A percentile compares a stretch with the other conserved stretches of the same genome.
Evolutionary conservation across 2,888 invertebrate genomes (phyloP).

Genomic region (Pseudeuparius sepicola): DNA sequence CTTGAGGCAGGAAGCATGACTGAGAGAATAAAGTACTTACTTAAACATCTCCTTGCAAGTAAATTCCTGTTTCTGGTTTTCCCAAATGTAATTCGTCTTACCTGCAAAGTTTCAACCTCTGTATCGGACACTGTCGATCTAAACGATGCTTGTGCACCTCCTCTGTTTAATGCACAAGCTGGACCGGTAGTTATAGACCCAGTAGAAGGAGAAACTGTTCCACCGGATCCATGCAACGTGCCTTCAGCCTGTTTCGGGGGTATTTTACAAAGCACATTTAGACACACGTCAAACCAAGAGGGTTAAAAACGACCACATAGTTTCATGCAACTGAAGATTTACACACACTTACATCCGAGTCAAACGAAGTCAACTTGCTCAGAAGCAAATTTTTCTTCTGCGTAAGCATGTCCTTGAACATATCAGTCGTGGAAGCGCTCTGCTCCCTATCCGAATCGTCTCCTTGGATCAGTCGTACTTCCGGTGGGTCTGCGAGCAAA

Average conservation of each 20-base stretch:
- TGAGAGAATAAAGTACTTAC: too few relatives aligned
- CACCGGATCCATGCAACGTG: conserved; percentile 58
- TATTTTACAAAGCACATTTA: too few relatives aligned
- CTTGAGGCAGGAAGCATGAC: too few relatives aligned
- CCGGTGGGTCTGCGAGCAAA: conserved; percentile 44
- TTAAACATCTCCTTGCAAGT: too few relatives aligned
- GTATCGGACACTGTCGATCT: conserved; percentile 91
- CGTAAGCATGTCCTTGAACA: conserved; percentile 88
- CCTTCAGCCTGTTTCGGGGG: conserved; percentile 43
- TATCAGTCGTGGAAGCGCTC: conserved; percentile 80
- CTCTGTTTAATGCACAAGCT: conserved; percentile 61
- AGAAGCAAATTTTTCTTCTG: conserved; percentile 83
- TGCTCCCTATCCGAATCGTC: conserved; percentile 53
- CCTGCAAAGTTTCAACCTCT: conserved; percentile 82
- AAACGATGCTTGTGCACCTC: conserved; percentile 62
- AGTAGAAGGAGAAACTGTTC: conserved; percentile 49
- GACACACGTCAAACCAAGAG: too few relatives aligned
- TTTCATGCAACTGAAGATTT: too few relatives aligned
- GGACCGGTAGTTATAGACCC: conserved; percentile 71
- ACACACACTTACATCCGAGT: conserved; percentile 76
- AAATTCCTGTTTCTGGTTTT: too few relatives aligned
- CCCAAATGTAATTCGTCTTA: too few relatives aligned
- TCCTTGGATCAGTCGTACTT: conserved; percentile 48
- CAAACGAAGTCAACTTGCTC: conserved; percentile 80
- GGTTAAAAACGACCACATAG: too few relatives aligned